Evolutionary conservation across 2,888 invertebrate species (phyloP).

Genomic region (Thecocarcelia acutangulata): DNA sequence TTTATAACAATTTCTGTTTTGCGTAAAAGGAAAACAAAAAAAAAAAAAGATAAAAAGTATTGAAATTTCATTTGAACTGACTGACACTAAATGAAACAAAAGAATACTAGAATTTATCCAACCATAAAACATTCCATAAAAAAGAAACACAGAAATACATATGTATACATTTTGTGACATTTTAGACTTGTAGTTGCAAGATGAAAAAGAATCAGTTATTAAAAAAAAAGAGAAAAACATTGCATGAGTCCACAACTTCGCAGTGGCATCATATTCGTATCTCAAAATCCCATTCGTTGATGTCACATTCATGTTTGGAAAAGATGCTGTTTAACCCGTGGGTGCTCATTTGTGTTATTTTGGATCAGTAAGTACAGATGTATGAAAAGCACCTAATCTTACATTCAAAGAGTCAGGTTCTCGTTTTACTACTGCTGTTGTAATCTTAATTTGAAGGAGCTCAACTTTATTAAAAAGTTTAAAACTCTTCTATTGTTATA

Average conservation of each 20-base stretch:
- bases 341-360: too few relatives aligned
- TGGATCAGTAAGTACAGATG: too few relatives aligned
- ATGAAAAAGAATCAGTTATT: neutral
- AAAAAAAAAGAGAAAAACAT: slow-evolving; percentile 24
- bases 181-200: too few relatives aligned
- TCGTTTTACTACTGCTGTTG: too few relatives aligned
- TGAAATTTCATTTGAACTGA: slow-evolving; percentile 44
- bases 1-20: slow-evolving; percentile 1
- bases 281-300: slow-evolving; percentile 2
- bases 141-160: neutral
- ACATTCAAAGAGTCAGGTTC: too few relatives aligned
- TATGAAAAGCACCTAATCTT: too few relatives aligned
- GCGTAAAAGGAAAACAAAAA: neutral
- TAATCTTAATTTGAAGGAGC: too few relatives aligned
- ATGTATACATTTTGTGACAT: neutral
- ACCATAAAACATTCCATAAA: slow-evolving; percentile 35
- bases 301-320: too few relatives aligned
- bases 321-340: too few relatives aligned
- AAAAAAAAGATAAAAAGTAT: slow-evolving; percentile 16
- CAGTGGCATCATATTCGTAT: slow-evolving; percentile 56
- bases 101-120: slow-evolving; percentile 24
- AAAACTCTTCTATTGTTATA: too few relatives aligned
- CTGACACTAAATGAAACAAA: slow-evolving; percentile 31
- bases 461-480: too few relatives aligned
- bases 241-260: slow-evolving; percentile 62